These are phyloP conservation scores for Aporophyla lueneburgensis DNA, from an alignment of 2,888 invertebrate genomes.

Conservation along the genomic window DNA sequence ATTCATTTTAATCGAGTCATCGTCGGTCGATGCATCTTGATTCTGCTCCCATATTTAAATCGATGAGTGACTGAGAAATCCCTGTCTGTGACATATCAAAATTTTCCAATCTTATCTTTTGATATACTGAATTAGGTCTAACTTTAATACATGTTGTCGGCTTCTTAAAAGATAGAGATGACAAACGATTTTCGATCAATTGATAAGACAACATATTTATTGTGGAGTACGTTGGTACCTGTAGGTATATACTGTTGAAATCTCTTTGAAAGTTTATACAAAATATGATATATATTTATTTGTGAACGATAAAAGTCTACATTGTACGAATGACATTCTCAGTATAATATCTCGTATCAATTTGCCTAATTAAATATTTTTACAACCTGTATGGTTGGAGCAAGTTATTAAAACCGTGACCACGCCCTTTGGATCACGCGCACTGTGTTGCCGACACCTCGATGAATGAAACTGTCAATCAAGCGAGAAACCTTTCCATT, in stretches of 20 bases:
- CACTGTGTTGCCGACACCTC: slow-evolving; percentile 68
- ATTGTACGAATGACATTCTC: slow-evolving; percentile 12
- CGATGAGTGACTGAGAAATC: slow-evolving; percentile 7
- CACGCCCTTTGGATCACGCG: slow-evolving; percentile 63
- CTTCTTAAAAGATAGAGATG: slow-evolving; percentile 37
- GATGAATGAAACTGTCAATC: slow-evolving; percentile 75
- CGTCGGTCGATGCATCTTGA: slow-evolving; percentile 7
- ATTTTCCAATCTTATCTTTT: slow-evolving; percentile 11
- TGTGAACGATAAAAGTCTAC: neutral
- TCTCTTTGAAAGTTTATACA: neutral
- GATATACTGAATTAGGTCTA: slow-evolving; percentile 15
- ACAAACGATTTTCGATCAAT: slow-evolving; percentile 15
- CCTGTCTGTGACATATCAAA: neutral
- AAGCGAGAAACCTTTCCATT: slow-evolving; percentile 70
- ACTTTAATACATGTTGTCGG: slow-evolving; percentile 7
- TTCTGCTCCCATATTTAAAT: slow-evolving; percentile 6
- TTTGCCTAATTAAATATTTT: slow-evolving; percentile 61
- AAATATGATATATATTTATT: neutral
- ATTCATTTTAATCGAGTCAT: slow-evolving; percentile 40
- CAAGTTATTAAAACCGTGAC: slow-evolving; percentile 60
- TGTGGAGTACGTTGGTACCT: slow-evolving; percentile 3
- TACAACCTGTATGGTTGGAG: slow-evolving; percentile 34
- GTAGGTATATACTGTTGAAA: no score
- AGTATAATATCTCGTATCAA: slow-evolving; percentile 28
- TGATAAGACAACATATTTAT: slow-evolving; percentile 17